Base-by-base conservation (phyloP, 1,140 invertebrate genomes). In the Penaeus chinensis region DNA sequence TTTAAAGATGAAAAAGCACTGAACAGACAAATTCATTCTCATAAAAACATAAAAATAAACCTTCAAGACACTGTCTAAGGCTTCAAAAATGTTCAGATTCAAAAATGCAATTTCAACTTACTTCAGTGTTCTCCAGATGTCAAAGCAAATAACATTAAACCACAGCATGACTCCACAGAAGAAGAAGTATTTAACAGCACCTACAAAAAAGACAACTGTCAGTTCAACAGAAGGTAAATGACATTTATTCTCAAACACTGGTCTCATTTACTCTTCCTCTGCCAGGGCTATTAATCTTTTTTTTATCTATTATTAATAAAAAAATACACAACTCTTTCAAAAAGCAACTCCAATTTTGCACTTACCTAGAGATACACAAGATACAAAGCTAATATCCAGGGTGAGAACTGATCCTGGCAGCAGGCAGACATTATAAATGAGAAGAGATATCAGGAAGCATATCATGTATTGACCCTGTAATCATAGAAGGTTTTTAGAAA, bases 101-200 rank as follows among this genome's bases (percentile, higher is more conserved):
- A 54, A 37, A 61, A 63, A 69, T 13, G 5, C n/a, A 63, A 24
- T 32, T 18, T 3, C 32, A 22, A 89, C 89, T 87, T 65, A 89
- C 89, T 85, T 87, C 18, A 90, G 76, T 24, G 89, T 90, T 60
- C 89, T 82, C 89, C 89, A 90, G 32, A 90, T 66, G 61, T 90
- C 89, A 61, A 90, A 90, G 78, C 89, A 90, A 62, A 90, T 88
- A 24, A 88, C 87, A 71, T 89, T 89, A 62, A 86, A 90, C 89
- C 89, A 90, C 65, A 90, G 84, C 80, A 90, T 86, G 3, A 89
- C 84, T 20, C 89, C 89, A 78, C 89, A 90, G 76, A 90, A 90
- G 84, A 90, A 90, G 65, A 90, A 90, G 62, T 90, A 90, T 60
- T 90, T 90, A 4, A 90, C 88, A 62, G 89, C 89, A 20, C 85